Evolutionary conservation across 2,888 invertebrate species (phyloP), one percentile per base, ranked within the genome.

Genomic region (Ephialtes manifestator): DNA sequence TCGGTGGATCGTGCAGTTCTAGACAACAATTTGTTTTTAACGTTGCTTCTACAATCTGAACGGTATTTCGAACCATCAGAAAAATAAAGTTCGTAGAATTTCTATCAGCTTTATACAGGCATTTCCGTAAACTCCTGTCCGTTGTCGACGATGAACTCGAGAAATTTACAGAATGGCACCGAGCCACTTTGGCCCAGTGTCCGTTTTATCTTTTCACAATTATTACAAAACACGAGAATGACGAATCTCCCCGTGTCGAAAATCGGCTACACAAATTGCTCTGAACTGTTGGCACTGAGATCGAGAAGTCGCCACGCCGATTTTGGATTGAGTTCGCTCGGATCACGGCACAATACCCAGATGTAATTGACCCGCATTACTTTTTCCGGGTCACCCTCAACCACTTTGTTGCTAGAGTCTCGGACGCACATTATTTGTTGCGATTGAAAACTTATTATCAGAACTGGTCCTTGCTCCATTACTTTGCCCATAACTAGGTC

Each of bases 391-490:
- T 99, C 97, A 5, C 99, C 99, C 94, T 99, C 99, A 0, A 99
- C 96, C 0, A 99, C 96, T 89, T 97, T 97, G 84, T 97, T 97
- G 85, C 96, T 96, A 0, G 95, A 94, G 94, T 99, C 98, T 86
- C 97, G 96, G 7, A 99, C 97, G 89, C 97, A 98, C 96, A 98
- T 97, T 85, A 99, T 99, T 95, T 99, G 99, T 93, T 99, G 99
- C 0, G 99, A 97, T 92, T 98, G 98, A 95, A 99, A 99, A 88
- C 97, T 98, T 84, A 99, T 97, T 67, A 99, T 97, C 87, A 99
- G 94, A 3, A 99, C 99, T 0, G 99, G 99, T 0, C 99, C 99
- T 93, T 99, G 99, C 75, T 99, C 99, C 98, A 99, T 99, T 92
- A 99, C 98, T 95, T 99, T 99, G 0, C 99, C 99, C 97, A 99